Base-by-base conservation (phyloP, 2,113 vertebrate species). In the Haemorhous mexicanus region DNA sequence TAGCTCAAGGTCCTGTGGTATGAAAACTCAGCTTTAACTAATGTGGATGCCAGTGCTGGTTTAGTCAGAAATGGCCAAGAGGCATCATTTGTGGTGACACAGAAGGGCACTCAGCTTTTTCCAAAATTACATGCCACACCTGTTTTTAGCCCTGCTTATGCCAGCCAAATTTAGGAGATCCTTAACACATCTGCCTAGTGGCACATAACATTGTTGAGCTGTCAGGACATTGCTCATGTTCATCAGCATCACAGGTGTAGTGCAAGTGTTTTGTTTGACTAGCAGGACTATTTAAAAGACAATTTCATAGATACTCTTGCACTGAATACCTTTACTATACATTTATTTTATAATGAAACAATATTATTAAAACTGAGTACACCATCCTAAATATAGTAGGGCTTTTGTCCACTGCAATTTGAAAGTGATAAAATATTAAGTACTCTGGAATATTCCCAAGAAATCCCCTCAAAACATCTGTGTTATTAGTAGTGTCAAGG, bases 81-180 rank as follows among this genome's bases (percentile, higher is more conserved):
- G 6, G 52, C 26, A 32, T 7, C 26, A 16, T 37, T 16, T 68
- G 35, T n/a, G 32, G 11, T 3, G 39, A 53, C 4, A 35, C 0
- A 32, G 26, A 66, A 70, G 39, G 0, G 0, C 6, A n/a, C 11
- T 46, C 33, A n/a, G 43, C 32, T 50, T 53, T 44, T 62, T 75
- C 10, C 67, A 59, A 27, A 63, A 49, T 43, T 9, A 47, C 7
- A 43, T 5, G 7, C 39, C 76, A 64, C 8, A 28, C 9, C 1
- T 14, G 35, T 17, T 83, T 46, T 70, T 21, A 73, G 49, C 12
- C 19, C 46, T 69, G 73, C 59, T 64, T 17, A 44, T 19, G 2
- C 18, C 62, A 75, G 16, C 32, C 43, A 70, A 70, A 61, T 70
- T 52, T 41, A 61, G 37, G 20, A 64, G 63, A 80, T 47, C 16